Conservation (phyloP, 2,113 vertebrate genomes). For the Urocitellus parryii region DNA sequence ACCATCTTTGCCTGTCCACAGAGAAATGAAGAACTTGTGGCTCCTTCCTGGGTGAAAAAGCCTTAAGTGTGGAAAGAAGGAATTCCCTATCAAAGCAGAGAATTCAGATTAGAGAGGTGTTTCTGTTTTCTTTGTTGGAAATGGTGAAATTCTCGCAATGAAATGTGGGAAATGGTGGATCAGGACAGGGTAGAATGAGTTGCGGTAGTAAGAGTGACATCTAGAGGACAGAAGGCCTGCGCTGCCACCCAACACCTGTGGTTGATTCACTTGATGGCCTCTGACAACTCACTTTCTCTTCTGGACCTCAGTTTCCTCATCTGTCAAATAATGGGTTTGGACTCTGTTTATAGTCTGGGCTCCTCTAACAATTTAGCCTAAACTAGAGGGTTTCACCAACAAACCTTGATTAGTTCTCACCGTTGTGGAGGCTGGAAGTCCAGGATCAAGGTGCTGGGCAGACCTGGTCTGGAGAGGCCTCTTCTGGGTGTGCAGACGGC, state of each 20-base stretch:
- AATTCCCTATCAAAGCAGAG: background rate
- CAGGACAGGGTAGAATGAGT: background rate
- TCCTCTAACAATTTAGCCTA: background rate
- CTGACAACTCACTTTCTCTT: background rate
- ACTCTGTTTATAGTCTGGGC: background rate
- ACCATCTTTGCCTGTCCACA: background rate
- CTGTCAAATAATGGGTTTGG: background rate
- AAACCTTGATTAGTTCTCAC: background rate
- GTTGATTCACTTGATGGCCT: background rate
- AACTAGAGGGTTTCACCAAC: background rate
- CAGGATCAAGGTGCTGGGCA: background rate
- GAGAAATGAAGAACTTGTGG: background rate
- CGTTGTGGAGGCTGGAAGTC: background rate
- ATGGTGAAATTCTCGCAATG: background rate
- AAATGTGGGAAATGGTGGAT: background rate
- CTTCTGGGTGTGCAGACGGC: background rate
- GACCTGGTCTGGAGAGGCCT: background rate
- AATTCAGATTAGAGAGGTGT: background rate
- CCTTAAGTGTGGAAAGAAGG: background rate
- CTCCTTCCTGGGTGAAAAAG: background rate
- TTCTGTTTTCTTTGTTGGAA: background rate
- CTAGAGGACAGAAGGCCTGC: background rate
- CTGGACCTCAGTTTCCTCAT: background rate
- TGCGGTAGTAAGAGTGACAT: background rate
- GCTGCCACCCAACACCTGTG: background rate